Conservation (phyloP, 2,113 vertebrate genomes). For the Tyto alba region DNA sequence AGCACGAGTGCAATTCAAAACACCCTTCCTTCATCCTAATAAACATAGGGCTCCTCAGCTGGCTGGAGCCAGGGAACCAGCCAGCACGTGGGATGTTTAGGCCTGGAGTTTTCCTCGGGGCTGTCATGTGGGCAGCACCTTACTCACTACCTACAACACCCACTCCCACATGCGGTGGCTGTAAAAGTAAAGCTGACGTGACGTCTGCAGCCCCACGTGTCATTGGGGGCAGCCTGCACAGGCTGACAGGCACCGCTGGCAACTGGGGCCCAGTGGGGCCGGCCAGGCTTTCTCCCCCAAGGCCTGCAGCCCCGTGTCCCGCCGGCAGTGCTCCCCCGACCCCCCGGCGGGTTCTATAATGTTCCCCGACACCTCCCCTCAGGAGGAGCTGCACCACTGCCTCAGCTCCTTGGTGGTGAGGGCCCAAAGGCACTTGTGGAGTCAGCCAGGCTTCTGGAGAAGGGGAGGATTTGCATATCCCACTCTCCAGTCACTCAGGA, state of each 20-base stretch:
- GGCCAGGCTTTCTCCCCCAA: background rate
- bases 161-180: rapidly evolving
- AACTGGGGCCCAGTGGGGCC: background rate
- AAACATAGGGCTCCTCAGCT: background rate
- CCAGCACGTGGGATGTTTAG: background rate
- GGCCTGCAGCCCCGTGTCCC: background rate
- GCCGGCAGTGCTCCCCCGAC: rapidly evolving
- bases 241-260: too few relatives aligned
- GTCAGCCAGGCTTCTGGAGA: background rate
- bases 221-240: rapidly evolving
- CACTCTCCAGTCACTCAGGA: rapidly evolving
- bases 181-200: background rate
- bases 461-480: rapidly evolving
- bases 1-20: background rate
- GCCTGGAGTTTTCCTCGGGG: background rate
- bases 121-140: background rate
- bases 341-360: background rate
- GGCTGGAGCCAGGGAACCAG: background rate
- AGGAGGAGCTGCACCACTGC: background rate
- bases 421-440: background rate
- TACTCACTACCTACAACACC: background rate
- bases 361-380: rapidly evolving
- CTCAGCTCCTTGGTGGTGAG: background rate
- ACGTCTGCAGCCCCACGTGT: rapidly evolving
- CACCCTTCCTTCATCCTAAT: background rate